Conservation (phyloP, 2,888 invertebrate species). For the Sesamia inferens region DNA sequence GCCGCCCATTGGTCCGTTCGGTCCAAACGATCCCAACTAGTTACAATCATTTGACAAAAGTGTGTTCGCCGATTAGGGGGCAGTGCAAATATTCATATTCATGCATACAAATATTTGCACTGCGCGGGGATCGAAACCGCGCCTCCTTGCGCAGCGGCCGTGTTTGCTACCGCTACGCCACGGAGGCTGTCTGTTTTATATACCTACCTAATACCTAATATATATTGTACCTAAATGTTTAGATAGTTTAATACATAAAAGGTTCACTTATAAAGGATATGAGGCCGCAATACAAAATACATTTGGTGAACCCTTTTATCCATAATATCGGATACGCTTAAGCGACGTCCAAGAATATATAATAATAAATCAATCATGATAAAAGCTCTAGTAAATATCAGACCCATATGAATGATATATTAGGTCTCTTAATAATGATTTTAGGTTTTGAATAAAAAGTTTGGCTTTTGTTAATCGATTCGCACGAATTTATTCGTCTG, state of each 20-base stretch:
- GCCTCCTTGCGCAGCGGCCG: too few species aligned
- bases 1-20: too few species aligned
- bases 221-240: background rate
- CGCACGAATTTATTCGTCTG: too few species aligned
- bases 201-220: too few species aligned
- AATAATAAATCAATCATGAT: conserved; percentile 32
- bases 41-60: too few species aligned
- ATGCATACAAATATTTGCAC: too few species aligned
- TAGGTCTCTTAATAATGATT: background rate
- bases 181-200: too few species aligned
- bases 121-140: too few species aligned
- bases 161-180: too few species aligned
- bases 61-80: too few species aligned
- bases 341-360: conserved; percentile 16
- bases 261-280: background rate
- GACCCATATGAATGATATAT: background rate
- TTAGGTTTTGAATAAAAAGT: background rate
- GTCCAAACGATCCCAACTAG: too few species aligned
- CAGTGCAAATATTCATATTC: too few species aligned
- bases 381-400: conserved; percentile 13
- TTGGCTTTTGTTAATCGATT: background rate
- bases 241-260: background rate
- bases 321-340: conserved; percentile 16
- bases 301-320: conserved; percentile 26
- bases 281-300: conserved; percentile 3